Evolutionary conservation across 2,113 vertebrate species (phyloP).

Genomic region (Aptenodytes forsteri): DNA sequence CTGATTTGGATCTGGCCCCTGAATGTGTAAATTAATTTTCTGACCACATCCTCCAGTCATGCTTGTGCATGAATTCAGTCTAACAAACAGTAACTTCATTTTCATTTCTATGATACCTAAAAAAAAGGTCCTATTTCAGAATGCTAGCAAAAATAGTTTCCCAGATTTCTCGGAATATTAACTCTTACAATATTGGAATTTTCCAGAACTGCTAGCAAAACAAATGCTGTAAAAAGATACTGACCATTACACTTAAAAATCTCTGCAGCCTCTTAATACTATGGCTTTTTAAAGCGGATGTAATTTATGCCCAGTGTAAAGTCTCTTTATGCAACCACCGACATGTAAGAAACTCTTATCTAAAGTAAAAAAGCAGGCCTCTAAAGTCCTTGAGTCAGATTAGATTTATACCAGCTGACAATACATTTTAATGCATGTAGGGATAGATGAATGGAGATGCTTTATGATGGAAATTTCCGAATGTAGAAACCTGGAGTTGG

Average conservation of each 20-base stretch:
- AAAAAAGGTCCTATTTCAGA: not conserved
- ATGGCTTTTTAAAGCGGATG: not conserved
- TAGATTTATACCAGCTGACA: not conserved
- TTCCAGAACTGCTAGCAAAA: not conserved
- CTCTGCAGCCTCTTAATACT: not conserved
- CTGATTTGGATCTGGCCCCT: not conserved
- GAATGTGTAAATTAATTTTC: not conserved
- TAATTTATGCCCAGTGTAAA: not conserved
- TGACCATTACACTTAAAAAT: not conserved
- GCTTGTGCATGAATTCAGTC: not conserved
- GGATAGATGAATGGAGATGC: not conserved
- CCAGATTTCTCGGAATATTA: not conserved
- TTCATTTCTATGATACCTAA: not conserved
- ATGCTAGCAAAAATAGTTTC: not conserved
- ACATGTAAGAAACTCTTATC: not conserved
- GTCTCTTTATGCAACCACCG: not conserved
- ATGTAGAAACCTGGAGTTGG: not conserved
- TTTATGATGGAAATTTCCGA: slow-evolving; percentile 1
- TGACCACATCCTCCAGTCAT: not conserved
- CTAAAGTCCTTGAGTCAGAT: not conserved
- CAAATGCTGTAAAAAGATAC: not conserved
- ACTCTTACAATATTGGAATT: not conserved
- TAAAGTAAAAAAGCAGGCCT: not conserved
- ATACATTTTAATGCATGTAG: not conserved
- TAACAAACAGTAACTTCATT: not conserved